Evolutionary conservation across 2,888 invertebrate species (phyloP).

Genomic region (Ophion costatus): DNA sequence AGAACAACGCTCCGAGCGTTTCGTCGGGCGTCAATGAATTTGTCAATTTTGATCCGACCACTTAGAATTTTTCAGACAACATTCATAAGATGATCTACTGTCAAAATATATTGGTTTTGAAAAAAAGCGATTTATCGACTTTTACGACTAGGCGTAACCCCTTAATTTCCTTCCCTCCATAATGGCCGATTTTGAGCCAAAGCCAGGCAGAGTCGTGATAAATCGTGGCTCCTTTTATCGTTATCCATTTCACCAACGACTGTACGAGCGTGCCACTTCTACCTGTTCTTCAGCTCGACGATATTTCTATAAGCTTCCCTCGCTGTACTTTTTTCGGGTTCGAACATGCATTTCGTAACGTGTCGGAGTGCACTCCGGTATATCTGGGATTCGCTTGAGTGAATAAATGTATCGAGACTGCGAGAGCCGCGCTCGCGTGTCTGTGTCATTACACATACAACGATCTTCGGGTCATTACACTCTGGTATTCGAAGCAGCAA

Average conservation of each 20-base stretch:
- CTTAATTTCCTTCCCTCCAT: constrained; percentile 33
- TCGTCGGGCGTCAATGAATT: no score
- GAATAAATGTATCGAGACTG: constrained; percentile 52
- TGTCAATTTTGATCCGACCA: no score
- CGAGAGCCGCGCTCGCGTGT: not conserved
- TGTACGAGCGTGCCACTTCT: not conserved
- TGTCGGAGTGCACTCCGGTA: constrained; percentile 36
- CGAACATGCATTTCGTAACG: constrained; percentile 1
- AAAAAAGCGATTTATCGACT: no score
- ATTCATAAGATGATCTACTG: no score
- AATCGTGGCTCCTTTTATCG: constrained; percentile 36
- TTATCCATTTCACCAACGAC: constrained; percentile 26
- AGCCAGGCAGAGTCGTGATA: constrained; percentile 34
- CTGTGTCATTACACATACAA: not conserved
- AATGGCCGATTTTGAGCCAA: constrained; percentile 16
- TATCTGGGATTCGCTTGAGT: constrained; percentile 54
- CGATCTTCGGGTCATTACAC: constrained; percentile 57
- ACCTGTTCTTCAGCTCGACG: not conserved
- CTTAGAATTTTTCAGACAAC: no score
- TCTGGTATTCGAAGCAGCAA: constrained; percentile 8
- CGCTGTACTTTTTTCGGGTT: constrained; percentile 17
- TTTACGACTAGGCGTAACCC: no score
- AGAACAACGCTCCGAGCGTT: no score
- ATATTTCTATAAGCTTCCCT: constrained; percentile 29
- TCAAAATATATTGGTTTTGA: no score